Conservation (phyloP, 2,888 invertebrate genomes). For the Hyppa rectilinea region DNA sequence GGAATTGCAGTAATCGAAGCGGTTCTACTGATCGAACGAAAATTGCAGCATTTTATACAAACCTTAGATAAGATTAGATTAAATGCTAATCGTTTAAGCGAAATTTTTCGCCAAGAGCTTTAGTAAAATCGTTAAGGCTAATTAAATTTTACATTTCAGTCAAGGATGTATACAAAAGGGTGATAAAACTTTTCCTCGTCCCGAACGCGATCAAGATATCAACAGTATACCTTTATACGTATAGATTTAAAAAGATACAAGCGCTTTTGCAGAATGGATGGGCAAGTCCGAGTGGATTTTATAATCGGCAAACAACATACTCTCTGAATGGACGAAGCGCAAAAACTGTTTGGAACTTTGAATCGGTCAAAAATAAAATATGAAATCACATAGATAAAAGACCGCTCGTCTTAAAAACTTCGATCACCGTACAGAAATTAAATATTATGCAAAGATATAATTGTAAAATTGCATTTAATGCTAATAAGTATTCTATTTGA, state of each 20-base stretch:
- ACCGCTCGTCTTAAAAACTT: too few species aligned
- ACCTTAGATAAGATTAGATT: slow-evolving; percentile 39
- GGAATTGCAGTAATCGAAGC: neutral
- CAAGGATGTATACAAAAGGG: neutral
- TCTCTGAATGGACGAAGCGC: neutral
- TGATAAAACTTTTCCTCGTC: slow-evolving; percentile 9
- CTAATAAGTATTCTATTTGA: too few species aligned
- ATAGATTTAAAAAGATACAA: slow-evolving; percentile 5
- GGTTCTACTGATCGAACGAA: neutral
- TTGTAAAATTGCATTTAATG: too few species aligned
- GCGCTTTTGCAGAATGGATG: neutral
- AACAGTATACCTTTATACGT: neutral
- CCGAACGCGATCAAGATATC: slow-evolving; percentile 11
- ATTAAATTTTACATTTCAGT: slow-evolving; percentile 8
- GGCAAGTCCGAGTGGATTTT: neutral
- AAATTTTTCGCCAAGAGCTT: neutral
- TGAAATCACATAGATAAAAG: too few species aligned
- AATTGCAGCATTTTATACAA: neutral
- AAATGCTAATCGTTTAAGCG: neutral
- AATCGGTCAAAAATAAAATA: too few species aligned
- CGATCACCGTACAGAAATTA: too few species aligned
- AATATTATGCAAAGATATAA: too few species aligned
- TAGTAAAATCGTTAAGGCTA: slow-evolving; percentile 2
- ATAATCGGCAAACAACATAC: neutral
- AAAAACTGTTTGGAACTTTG: neutral